phyloP scores from a whole-genome alignment of 2,888 invertebrate species.

The Xylophagus ater region DNA sequence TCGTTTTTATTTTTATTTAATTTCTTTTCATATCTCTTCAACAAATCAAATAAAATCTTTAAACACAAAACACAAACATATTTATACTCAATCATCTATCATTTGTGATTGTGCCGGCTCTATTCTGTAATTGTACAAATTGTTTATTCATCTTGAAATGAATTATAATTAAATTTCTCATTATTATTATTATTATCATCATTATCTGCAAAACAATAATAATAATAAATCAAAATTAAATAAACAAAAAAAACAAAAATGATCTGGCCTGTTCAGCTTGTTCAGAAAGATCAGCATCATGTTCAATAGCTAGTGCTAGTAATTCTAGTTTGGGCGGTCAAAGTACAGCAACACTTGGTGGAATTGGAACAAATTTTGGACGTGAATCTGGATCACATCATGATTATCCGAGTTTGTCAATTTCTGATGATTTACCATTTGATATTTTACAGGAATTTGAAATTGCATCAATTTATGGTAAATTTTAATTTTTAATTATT shows the following conservation, averaged over 20 bases:
- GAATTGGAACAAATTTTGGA: slow-evolving; percentile 24
- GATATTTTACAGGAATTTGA: slow-evolving; percentile 38
- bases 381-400: slow-evolving; percentile 36
- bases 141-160: too few relatives aligned
- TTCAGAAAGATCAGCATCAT: slow-evolving; percentile 38
- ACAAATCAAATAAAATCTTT: too few relatives aligned
- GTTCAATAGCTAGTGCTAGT: slow-evolving; percentile 32
- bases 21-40: too few relatives aligned
- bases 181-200: slow-evolving; percentile 5
- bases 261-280: slow-evolving; percentile 29
- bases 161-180: too few relatives aligned
- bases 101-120: too few relatives aligned
- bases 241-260: too few relatives aligned
- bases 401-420: slow-evolving; percentile 41
- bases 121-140: too few relatives aligned
- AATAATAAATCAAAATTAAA: background rate
- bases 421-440: slow-evolving; percentile 39
- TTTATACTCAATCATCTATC: too few relatives aligned
- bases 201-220: too few relatives aligned
- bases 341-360: slow-evolving; percentile 30
- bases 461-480: slow-evolving; percentile 36
- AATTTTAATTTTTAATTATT: slow-evolving; percentile 22
- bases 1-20: too few relatives aligned
- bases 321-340: slow-evolving; percentile 36
- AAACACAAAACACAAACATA: too few relatives aligned